Percentiles rank a stretch among this genome's conserved stretches.
Evolutionary conservation across 37 sponge, comb jelly and placozoan genomes (phyloP).

Genomic region (Hexactinellida sp.): DNA sequence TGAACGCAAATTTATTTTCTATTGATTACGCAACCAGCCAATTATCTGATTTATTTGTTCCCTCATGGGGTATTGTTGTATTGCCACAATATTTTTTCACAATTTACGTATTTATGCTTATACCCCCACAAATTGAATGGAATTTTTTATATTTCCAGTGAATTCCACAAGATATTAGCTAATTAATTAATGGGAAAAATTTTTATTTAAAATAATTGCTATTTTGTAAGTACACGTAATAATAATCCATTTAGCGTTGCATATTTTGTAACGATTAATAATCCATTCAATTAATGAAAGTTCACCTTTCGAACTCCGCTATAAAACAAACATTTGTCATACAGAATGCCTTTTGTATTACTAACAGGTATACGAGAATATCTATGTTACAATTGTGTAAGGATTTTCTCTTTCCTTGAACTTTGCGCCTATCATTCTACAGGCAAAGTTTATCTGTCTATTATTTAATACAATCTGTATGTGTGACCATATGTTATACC

Average conservation of each 20-base stretch:
- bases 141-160: background rate
- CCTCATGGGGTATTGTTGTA: background rate
- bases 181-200: too few relatives aligned
- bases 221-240: background rate
- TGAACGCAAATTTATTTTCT: too few relatives aligned
- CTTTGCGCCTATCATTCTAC: background rate
- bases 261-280: background rate
- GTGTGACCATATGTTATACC: background rate
- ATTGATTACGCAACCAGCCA: background rate
- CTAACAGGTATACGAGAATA: background rate
- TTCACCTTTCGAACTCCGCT: background rate
- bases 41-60: background rate
- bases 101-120: background rate
- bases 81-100: background rate
- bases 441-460: background rate
- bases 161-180: too few relatives aligned
- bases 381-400: background rate
- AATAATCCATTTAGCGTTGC: too few relatives aligned
- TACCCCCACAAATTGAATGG: background rate
- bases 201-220: background rate
- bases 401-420: background rate
- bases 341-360: background rate
- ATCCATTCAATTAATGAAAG: background rate
- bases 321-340: background rate
- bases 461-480: background rate